phyloP scores from a whole-genome alignment of 2,888 invertebrate genomes.

The Cataglyphis rosenhaueri region DNA sequence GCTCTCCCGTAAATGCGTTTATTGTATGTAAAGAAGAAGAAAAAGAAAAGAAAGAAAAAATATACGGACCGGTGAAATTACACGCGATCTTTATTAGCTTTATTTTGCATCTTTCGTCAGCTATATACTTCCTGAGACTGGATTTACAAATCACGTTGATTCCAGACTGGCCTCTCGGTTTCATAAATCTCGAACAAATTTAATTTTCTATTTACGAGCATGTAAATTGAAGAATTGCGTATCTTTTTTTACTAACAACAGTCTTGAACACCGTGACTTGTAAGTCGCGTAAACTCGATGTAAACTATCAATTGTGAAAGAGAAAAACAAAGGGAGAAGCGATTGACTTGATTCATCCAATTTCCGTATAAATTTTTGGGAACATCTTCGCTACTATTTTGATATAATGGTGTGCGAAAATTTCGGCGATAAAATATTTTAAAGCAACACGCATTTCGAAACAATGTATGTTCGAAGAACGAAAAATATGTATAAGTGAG shows the following conservation, averaged over 20 bases:
- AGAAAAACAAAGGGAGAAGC: slow-evolving; percentile 22
- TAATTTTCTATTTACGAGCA: slow-evolving; percentile 39
- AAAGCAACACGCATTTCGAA: background rate
- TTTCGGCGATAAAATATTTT: background rate
- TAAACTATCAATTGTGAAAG: slow-evolving; percentile 8
- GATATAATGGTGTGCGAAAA: background rate
- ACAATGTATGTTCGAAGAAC: background rate
- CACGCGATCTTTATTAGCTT: slow-evolving; percentile 3
- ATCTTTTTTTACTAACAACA: slow-evolving; percentile 15
- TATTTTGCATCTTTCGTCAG: slow-evolving; percentile 11
- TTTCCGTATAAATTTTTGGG: background rate
- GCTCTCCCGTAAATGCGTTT: slow-evolving; percentile 71
- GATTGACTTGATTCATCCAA: background rate
- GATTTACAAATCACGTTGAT: slow-evolving; percentile 22
- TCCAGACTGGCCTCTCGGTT: background rate
- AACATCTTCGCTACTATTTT: slow-evolving; percentile 31
- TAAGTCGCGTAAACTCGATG: slow-evolving; percentile 12
- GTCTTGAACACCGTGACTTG: slow-evolving; percentile 31
- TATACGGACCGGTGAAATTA: slow-evolving; percentile 38
- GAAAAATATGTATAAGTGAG: slow-evolving; percentile 65
- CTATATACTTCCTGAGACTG: background rate
- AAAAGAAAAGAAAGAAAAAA: slow-evolving; percentile 26
- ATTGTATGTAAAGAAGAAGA: slow-evolving; percentile 79
- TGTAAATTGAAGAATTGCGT: background rate
- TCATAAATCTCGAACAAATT: background rate